Conservation (phyloP, 1,140 invertebrate genomes). For the Melanaphis sacchari region DNA sequence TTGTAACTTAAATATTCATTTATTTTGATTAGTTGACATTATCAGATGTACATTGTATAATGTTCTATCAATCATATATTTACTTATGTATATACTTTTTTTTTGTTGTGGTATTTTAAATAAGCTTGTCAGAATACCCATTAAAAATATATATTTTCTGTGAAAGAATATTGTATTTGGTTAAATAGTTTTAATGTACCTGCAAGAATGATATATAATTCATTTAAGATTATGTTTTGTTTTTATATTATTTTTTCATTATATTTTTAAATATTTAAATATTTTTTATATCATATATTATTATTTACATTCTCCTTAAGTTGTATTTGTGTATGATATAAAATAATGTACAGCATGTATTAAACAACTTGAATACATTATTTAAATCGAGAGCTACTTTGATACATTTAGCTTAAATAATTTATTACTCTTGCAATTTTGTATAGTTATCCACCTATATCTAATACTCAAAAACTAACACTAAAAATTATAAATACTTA, state of each 20-base stretch:
- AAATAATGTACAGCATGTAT: not conserved
- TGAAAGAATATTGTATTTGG: not conserved
- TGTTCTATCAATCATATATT: conserved; percentile 15
- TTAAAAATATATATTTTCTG: not conserved
- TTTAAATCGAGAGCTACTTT: not conserved
- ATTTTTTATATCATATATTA: conserved; percentile 6
- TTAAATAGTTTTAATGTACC: conserved; percentile 22
- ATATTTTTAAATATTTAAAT: conserved; percentile 31
- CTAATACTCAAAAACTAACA: not conserved
- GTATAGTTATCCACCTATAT: not conserved
- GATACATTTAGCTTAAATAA: not conserved
- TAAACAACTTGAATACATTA: not conserved
- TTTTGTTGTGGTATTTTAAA: not conserved
- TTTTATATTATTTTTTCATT: conserved; percentile 43
- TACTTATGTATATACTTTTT: not conserved
- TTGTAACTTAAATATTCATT: not conserved
- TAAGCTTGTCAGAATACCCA: not conserved
- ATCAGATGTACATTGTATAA: not conserved
- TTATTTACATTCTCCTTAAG: not conserved
- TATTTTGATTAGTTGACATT: conserved; percentile 24
- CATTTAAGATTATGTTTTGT: conserved; percentile 27
- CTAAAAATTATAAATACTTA: not conserved
- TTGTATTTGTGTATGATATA: not conserved
- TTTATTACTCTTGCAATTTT: not conserved
- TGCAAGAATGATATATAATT: conserved; percentile 26